Evolutionary conservation across 2,797 vertebrate species (phyloP).

Genomic region (Crypturellus tataupa): DNA sequence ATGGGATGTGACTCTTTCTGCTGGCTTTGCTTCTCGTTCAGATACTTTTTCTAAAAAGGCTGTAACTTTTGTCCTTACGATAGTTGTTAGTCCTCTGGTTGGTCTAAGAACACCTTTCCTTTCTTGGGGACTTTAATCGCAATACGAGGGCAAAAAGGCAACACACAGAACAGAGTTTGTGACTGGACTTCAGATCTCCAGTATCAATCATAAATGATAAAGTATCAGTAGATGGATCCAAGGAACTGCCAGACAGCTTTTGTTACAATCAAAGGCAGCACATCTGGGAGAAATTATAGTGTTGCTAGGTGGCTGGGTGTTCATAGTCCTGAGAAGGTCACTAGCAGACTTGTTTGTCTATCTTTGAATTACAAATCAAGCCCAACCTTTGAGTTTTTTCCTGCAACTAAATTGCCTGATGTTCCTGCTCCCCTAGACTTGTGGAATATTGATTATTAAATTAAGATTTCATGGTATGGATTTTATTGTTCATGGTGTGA

Average conservation of each 20-base stretch:
- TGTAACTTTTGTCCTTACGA: background rate
- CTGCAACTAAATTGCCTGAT: constrained; percentile 12
- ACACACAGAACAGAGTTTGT: background rate
- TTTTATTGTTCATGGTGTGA: constrained; percentile 24
- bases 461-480: background rate
- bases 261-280: background rate
- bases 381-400: background rate
- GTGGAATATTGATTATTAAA: background rate
- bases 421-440: background rate
- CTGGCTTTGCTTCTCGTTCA: constrained; percentile 37
- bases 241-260: background rate
- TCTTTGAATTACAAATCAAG: background rate
- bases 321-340: background rate
- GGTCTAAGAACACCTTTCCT: background rate
- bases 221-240: background rate
- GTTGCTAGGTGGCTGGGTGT: background rate
- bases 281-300: background rate
- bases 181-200: background rate
- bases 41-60: background rate
- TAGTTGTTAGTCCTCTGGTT: background rate
- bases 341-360: background rate
- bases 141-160: background rate
- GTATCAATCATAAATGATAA: background rate
- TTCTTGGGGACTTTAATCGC: background rate
- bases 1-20: background rate